These are phyloP conservation scores for Actinernus sp. DNA, from an alignment of 92 coral and sea anemone genomes.

Conservation along the genomic window DNA sequence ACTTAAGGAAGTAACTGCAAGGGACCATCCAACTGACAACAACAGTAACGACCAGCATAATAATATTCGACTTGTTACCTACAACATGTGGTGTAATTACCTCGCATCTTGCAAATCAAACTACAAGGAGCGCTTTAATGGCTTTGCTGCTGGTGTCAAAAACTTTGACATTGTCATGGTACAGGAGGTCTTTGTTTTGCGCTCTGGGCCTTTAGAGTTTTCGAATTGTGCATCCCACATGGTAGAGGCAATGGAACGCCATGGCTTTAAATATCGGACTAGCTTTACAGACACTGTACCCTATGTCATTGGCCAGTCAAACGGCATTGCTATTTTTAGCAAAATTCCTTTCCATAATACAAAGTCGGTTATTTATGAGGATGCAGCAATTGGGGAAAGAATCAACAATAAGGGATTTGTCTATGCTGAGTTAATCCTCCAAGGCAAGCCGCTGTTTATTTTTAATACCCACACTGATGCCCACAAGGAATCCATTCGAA, in stretches of 20 bases:
- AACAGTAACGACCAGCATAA: background rate
- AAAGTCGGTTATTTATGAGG: conserved; percentile 26
- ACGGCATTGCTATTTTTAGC: conserved; percentile 78
- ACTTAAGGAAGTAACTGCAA: background rate
- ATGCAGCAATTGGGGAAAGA: conserved; percentile 26
- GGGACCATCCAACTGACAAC: background rate
- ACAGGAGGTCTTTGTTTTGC: conserved; percentile 74
- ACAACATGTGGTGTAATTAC: conserved; percentile 73
- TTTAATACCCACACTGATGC: conserved; percentile 79
- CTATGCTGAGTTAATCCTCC: conserved; percentile 43
- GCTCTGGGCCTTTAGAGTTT: conserved; percentile 63
- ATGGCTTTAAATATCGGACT: conserved; percentile 62
- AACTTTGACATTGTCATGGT: conserved; percentile 61
- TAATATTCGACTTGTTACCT: conserved; percentile 54
- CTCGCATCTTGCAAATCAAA: conserved; percentile 9
- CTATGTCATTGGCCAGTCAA: conserved; percentile 54
- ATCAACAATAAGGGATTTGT: conserved; percentile 74
- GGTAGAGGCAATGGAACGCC: conserved; percentile 52
- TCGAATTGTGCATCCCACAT: conserved; percentile 55
- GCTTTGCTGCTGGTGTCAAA: conserved; percentile 66
- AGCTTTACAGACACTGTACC: conserved; percentile 60
- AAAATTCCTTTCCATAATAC: conserved; percentile 52
- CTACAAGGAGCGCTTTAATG: conserved; percentile 51
- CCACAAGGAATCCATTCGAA: conserved; percentile 25
- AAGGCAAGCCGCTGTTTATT: conserved; percentile 23